phyloP scores from a whole-genome alignment of 2,797 vertebrate species.

The Rhincodon typus region DNA sequence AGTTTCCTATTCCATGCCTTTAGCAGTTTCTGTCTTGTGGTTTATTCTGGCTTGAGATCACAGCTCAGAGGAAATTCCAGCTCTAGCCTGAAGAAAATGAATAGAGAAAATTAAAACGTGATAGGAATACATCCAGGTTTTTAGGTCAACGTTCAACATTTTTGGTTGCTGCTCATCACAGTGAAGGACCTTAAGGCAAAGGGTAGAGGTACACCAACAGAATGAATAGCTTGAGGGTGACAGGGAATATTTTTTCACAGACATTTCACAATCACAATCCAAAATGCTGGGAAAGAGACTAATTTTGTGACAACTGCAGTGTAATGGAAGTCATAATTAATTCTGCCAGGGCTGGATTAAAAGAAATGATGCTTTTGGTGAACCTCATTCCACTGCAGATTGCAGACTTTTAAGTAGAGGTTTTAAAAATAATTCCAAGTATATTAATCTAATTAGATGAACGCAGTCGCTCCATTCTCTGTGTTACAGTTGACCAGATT shows the following conservation, averaged over 20 bases:
- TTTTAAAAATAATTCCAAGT: neutral
- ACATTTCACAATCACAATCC: neutral
- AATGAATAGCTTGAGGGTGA: neutral
- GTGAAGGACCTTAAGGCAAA: neutral
- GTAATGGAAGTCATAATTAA: neutral
- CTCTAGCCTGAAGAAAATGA: neutral
- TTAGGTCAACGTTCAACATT: neutral
- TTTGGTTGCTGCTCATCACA: neutral
- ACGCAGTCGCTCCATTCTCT: neutral
- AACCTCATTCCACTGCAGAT: neutral
- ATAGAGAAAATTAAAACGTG: neutral
- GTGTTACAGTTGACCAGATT: neutral
- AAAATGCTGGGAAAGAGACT: neutral
- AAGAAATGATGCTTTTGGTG: neutral
- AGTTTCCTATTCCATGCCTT: neutral
- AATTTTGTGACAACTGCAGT: neutral
- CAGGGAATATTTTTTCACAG: neutral
- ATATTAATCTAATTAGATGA: neutral
- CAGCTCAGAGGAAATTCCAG: neutral
- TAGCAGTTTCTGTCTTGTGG: neutral
- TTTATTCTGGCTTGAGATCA: neutral
- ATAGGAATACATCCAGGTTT: neutral
- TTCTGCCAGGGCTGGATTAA: neutral
- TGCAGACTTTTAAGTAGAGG: neutral
- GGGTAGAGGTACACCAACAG: neutral